Conservation (phyloP, 2,113 vertebrate species). For the Erythrocercus mccallii region DNA sequence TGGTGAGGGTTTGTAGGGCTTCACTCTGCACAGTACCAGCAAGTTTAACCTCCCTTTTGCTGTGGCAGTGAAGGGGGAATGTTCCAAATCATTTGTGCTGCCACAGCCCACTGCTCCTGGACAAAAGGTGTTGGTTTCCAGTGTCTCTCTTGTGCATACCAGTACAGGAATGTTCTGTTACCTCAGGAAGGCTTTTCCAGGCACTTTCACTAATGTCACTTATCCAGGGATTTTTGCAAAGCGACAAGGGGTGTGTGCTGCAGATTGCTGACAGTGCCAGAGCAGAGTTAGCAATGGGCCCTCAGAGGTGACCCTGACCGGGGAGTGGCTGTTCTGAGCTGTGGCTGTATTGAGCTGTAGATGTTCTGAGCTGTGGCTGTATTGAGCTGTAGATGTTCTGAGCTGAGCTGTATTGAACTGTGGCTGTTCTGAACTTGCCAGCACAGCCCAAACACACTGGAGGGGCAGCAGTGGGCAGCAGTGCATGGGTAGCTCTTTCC, state of each 20-base stretch:
- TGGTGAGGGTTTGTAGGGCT: not conserved
- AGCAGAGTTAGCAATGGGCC: not conserved
- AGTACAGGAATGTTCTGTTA: not conserved
- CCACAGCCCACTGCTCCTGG: not conserved
- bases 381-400: not conserved
- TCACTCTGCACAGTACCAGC: not conserved
- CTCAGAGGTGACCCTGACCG: not conserved
- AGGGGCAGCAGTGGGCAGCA: not conserved
- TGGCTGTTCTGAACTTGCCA: not conserved
- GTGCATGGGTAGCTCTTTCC: not conserved
- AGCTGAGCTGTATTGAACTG: not conserved
- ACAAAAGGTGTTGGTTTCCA: not conserved
- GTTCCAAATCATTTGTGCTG: not conserved
- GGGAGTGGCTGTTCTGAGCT: not conserved
- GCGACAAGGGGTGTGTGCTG: not conserved
- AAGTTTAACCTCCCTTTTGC: not conserved
- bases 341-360: not conserved
- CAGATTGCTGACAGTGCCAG: not conserved
- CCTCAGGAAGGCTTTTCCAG: not conserved
- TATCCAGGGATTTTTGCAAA: not conserved
- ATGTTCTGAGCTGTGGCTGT: too few relatives aligned
- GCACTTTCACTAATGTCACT: not conserved
- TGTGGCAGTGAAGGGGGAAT: not conserved
- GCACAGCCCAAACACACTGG: not conserved
- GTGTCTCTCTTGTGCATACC: not conserved